Evolutionary conservation across 2,797 vertebrate species (phyloP).

Genomic region (Urosaurus nigricauda): DNA sequence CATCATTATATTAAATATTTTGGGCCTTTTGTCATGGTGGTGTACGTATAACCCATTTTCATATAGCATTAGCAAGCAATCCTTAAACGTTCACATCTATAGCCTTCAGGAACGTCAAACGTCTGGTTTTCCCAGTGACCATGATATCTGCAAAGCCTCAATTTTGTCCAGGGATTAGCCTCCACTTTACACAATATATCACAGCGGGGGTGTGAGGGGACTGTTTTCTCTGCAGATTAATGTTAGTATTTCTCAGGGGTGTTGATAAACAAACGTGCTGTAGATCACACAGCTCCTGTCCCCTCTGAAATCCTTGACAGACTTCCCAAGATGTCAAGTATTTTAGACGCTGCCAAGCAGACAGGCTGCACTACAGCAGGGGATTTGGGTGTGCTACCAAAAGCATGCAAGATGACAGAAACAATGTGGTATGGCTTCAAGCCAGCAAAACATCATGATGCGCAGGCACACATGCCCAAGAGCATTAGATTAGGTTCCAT

Average conservation of each 20-base stretch:
- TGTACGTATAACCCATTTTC: neutral
- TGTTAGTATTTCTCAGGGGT: neutral
- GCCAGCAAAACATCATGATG: neutral
- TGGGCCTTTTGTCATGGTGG: neutral
- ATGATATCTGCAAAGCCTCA: neutral
- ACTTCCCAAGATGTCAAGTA: neutral
- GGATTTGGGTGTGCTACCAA: neutral
- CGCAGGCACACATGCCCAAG: neutral
- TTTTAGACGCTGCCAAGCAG: slow-evolving; percentile 13
- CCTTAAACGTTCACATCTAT: neutral
- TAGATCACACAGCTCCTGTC: neutral
- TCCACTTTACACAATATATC: slow-evolving; percentile 6
- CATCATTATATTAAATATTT: neutral
- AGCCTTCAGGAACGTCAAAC: slow-evolving; percentile 11
- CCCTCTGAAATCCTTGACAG: slow-evolving; percentile 10
- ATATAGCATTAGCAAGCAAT: neutral
- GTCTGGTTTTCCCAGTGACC: slow-evolving; percentile 17
- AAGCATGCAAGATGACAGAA: neutral
- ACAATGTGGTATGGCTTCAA: slow-evolving; percentile 11
- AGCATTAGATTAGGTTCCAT: neutral
- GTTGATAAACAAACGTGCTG: slow-evolving; percentile 1
- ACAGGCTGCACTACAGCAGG: slow-evolving; percentile 37
- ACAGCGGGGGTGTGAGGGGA: neutral
- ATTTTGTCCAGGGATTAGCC: neutral
- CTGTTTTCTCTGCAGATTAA: slow-evolving; percentile 7